A percentile compares a stretch with the other conserved stretches of the same genome.
phyloP scores from a whole-genome alignment of 2,113 vertebrate genomes.

The Dromiciops gliroides region DNA sequence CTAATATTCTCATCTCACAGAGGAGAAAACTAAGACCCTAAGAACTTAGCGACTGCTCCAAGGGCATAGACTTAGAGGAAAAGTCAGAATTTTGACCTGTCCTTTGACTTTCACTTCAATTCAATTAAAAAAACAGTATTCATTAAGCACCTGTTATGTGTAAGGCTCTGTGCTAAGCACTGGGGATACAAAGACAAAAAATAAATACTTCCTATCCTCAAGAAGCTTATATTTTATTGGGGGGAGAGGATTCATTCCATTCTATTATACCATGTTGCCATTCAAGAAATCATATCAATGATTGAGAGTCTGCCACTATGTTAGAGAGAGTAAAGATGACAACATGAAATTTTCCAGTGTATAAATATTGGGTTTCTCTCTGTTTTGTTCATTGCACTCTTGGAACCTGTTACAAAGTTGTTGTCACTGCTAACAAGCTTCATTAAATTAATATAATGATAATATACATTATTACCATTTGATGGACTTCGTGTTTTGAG shows the following conservation, averaged over 20 bases:
- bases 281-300: not conserved
- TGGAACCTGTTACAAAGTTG: not conserved
- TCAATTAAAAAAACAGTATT: conserved; percentile 5
- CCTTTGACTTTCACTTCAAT: not conserved
- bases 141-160: not conserved
- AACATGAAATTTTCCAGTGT: not conserved
- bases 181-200: not conserved
- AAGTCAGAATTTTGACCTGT: not conserved
- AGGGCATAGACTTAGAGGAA: not conserved
- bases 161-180: conserved; percentile 5
- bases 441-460: not conserved
- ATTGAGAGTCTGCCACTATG: not conserved
- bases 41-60: not conserved
- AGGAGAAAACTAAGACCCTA: conserved; percentile 14
- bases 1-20: not conserved
- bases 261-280: not conserved
- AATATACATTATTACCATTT: not conserved
- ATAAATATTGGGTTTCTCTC: not conserved
- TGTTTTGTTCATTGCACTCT: not conserved
- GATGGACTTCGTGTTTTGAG: not conserved
- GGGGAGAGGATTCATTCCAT: not conserved
- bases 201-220: not conserved
- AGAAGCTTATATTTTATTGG: not conserved
- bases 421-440: not conserved
- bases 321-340: not conserved